Evolutionary conservation across 2,797 vertebrate species (phyloP), one percentile per base, ranked within the genome.

Genomic region (Anas georgica): DNA sequence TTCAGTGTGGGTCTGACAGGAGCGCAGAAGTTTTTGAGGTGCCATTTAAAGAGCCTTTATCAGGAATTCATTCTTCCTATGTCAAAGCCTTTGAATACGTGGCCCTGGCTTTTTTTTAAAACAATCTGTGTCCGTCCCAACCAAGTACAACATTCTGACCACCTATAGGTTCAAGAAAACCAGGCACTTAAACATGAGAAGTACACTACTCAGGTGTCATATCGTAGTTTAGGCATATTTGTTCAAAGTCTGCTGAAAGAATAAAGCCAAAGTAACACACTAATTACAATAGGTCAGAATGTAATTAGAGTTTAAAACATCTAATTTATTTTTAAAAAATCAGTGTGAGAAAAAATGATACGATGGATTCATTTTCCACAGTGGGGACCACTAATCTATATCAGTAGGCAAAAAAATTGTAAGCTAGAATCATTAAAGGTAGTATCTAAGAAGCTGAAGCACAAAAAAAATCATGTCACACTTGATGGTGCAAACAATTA

Each of bases 401-500:
- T 2, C 29, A 46, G 25, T 12, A 73, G 21, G 46, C 67, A 86
- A 83, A 88, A 70, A 21, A 29, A 67, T 82, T 41, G 75, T 54
- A 90, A 74, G 69, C 88, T 93, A 95, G 26, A 86, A 88, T 73
- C n/a, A 58, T 31, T 37, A 31, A 82, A 75, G 60, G 85, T 83
- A 82, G 58, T 17, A 83, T 68, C 80, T 63, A 54, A 94, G 64
- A 92, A 95, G 45, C 58, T 80, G 69, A 90, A 81, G 54, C 0
- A 2, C 12, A 70, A 23, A 58, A 58, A 55, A 87, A 91, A 39
- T 69, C 90, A 88, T 92, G 94, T 96, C 92, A 95, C 92, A 95
- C 96, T 96, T 96, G 93, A 88, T 63, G 95, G 89, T 43, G 70
- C 91, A 96, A 96, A 97, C 97, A 98, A 98, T 97, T 70, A 83